phyloP scores from a whole-genome alignment of 2,888 invertebrate species.

The Hyalella azteca region DNA sequence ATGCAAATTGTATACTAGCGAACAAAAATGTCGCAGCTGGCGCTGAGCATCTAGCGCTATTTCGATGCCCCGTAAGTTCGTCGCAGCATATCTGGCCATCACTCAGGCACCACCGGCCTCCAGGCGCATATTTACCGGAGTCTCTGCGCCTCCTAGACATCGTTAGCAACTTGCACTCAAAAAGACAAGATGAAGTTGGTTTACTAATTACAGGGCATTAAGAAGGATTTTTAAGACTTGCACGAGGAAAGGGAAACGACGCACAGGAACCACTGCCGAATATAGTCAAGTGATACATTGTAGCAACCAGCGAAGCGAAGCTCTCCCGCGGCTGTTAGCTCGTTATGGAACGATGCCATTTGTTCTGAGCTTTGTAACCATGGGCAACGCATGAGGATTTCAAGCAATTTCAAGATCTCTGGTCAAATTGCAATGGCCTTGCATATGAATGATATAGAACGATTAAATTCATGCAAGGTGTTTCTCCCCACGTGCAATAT shows the following conservation, averaged over 20 bases:
- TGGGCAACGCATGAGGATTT: background rate
- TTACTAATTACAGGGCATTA: conserved; percentile 36
- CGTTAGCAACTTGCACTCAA: conserved; percentile 30
- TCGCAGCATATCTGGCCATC: background rate
- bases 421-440: too few relatives aligned
- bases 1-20: too few relatives aligned
- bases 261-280: background rate
- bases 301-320: conserved; percentile 6
- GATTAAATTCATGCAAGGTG: too few relatives aligned
- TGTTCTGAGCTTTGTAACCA: conserved; percentile 8
- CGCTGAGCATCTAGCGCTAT: too few relatives aligned
- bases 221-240: conserved; percentile 29
- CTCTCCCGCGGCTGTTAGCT: conserved; percentile 2
- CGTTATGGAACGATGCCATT: conserved; percentile 13
- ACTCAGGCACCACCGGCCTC: background rate
- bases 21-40: too few relatives aligned
- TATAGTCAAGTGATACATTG: background rate
- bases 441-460: too few relatives aligned
- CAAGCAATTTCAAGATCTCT: background rate
- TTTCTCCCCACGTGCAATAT: too few relatives aligned
- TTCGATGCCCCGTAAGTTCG: too few relatives aligned
- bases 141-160: conserved; percentile 24
- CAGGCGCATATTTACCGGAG: conserved; percentile 20
- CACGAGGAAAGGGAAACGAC: background rate
- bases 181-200: conserved; percentile 31